phyloP scores from a whole-genome alignment of 2,888 invertebrate genomes.

The Osmoderma eremita region DNA sequence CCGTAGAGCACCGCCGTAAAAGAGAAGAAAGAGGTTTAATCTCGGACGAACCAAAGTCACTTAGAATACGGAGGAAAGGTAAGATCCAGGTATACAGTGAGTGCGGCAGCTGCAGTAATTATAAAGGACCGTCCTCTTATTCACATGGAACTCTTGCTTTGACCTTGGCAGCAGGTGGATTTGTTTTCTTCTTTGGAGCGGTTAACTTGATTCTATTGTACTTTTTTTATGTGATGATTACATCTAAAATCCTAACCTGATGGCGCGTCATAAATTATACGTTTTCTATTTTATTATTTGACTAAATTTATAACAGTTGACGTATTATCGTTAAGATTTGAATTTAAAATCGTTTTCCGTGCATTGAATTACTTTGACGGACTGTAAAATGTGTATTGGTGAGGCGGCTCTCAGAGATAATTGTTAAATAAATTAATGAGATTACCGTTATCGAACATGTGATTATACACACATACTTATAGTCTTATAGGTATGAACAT shows the following conservation, averaged over 20 bases:
- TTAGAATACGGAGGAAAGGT: conserved; percentile 23
- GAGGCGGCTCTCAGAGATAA: background rate
- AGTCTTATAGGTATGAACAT: no score
- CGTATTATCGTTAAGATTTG: conserved; percentile 1
- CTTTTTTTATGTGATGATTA: conserved; percentile 26
- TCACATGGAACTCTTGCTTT: conserved; percentile 37
- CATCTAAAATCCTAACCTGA: conserved; percentile 17
- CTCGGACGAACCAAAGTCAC: conserved; percentile 22
- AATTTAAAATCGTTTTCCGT: conserved; percentile 19
- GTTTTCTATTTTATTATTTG: conserved; percentile 36
- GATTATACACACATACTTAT: no score
- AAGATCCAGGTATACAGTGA: conserved; percentile 33
- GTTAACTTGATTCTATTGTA: conserved; percentile 34
- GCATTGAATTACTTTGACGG: background rate
- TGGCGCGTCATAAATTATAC: conserved; percentile 29
- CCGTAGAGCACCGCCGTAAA: conserved; percentile 16
- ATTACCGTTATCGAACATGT: no score
- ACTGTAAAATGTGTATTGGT: background rate
- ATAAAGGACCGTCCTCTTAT: conserved; percentile 37
- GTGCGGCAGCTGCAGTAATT: conserved; percentile 40
- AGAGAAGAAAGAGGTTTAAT: conserved; percentile 1
- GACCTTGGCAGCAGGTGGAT: conserved; percentile 35
- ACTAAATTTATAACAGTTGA: conserved; percentile 18
- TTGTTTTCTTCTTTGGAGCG: conserved; percentile 33
- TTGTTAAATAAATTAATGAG: no score